A percentile compares a stretch with the other conserved stretches of the same genome.
phyloP scores from a whole-genome alignment of 1,140 invertebrate genomes.

The Zaprionus tsacasi region DNA sequence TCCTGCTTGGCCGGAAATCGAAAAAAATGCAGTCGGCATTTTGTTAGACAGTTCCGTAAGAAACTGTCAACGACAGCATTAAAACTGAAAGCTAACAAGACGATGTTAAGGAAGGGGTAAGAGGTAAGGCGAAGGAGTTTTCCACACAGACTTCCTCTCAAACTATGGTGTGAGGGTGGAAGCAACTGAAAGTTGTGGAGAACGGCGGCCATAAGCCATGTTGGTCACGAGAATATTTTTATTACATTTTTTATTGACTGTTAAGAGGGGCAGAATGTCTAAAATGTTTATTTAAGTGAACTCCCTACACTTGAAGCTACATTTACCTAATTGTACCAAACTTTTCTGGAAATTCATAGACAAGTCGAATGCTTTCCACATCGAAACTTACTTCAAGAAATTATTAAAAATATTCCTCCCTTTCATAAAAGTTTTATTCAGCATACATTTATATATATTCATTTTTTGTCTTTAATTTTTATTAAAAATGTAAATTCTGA shows the following conservation, averaged over 20 bases:
- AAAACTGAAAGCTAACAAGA: slow-evolving; percentile 52
- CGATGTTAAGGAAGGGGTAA: neutral
- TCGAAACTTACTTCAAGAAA: neutral
- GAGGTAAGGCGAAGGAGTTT: neutral
- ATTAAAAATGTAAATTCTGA: slow-evolving; percentile 83
- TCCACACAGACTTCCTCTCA: neutral
- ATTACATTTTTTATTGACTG: slow-evolving; percentile 3
- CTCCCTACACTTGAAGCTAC: slow-evolving; percentile 53
- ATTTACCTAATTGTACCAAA: slow-evolving; percentile 48
- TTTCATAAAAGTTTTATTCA: neutral
- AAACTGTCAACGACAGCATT: slow-evolving; percentile 70
- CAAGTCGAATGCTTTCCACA: no score
- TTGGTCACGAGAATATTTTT: slow-evolving; percentile 12
- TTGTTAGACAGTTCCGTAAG: slow-evolving; percentile 59
- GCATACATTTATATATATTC: slow-evolving; percentile 25
- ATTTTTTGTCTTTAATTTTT: slow-evolving; percentile 62
- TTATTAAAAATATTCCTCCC: neutral
- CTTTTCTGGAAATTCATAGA: no score
- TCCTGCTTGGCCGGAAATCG: slow-evolving; percentile 60
- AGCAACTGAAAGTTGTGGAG: slow-evolving; percentile 18
- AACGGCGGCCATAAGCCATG: neutral
- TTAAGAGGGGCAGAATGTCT: no score
- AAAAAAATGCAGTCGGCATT: slow-evolving; percentile 67
- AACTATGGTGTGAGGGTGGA: neutral
- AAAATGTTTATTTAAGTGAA: no score